Evolutionary conservation across 2,888 invertebrate genomes (phyloP).

Genomic region (Acronicta aceris): DNA sequence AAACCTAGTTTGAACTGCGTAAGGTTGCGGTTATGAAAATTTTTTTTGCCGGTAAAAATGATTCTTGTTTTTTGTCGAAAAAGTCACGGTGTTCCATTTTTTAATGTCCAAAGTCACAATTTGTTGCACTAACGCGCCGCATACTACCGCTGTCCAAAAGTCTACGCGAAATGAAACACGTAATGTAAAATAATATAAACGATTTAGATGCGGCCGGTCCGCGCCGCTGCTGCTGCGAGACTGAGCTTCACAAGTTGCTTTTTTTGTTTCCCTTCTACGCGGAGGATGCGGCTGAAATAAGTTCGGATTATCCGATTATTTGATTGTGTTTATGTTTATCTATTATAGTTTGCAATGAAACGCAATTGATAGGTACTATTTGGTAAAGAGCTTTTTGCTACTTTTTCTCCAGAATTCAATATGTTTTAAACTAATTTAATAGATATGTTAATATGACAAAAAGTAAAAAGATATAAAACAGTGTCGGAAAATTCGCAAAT

Average conservation of each 20-base stretch:
- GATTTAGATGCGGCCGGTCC: conserved; percentile 84
- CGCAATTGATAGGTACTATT: conserved; percentile 20
- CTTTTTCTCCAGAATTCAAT: not conserved
- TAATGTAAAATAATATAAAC: conserved; percentile 86
- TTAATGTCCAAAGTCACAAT: conserved; percentile 85
- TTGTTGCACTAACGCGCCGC: conserved; percentile 83
- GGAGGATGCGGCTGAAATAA: conserved; percentile 81
- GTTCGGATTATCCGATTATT: conserved; percentile 73
- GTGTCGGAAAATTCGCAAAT: conserved; percentile 50
- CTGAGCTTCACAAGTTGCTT: conserved; percentile 74
- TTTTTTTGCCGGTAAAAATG: conserved; percentile 72
- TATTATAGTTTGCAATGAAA: conserved; percentile 34
- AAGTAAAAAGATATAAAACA: not conserved
- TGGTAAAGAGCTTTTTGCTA: too few species aligned
- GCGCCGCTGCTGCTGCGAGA: conserved; percentile 82
- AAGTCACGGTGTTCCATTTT: conserved; percentile 75
- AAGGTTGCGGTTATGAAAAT: conserved; percentile 81
- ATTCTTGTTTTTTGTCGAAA: conserved; percentile 60
- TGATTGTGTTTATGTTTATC: conserved; percentile 57
- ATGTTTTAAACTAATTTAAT: not conserved
- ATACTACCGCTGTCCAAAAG: conserved; percentile 85
- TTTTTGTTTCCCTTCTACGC: conserved; percentile 82
- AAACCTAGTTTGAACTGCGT: conserved; percentile 86
- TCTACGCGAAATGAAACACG: conserved; percentile 89
- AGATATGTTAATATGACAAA: not conserved